phyloP scores from a whole-genome alignment of 2,888 invertebrate species.

The Teleogryllus oceanicus region DNA sequence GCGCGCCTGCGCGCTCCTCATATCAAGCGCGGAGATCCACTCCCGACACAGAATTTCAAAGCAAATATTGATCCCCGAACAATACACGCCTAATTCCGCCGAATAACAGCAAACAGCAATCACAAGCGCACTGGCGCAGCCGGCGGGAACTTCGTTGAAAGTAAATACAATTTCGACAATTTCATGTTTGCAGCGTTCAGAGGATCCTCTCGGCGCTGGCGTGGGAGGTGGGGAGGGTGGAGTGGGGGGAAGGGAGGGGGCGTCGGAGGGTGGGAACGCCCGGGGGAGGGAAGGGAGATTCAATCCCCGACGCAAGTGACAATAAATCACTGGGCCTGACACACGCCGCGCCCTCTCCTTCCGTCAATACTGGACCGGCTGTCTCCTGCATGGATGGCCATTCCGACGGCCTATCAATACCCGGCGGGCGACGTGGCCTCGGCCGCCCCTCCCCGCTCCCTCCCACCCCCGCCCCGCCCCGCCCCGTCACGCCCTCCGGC shows the following conservation, averaged over 20 bases:
- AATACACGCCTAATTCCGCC: slow-evolving; percentile 7
- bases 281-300: slow-evolving; percentile 6
- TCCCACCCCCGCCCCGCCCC: background rate
- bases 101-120: slow-evolving; percentile 18
- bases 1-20: background rate
- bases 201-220: background rate
- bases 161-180: slow-evolving; percentile 10
- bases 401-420: slow-evolving; percentile 12
- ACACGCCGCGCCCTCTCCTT: slow-evolving; percentile 18
- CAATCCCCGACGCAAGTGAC: slow-evolving; percentile 6
- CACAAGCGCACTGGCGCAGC: background rate
- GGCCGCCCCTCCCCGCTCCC: background rate
- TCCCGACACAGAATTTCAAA: slow-evolving; percentile 18
- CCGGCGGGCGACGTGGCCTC: background rate
- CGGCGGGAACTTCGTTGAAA: slow-evolving; percentile 18
- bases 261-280: background rate
- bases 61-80: slow-evolving; percentile 2
- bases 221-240: background rate
- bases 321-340: slow-evolving; percentile 1
- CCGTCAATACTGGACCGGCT: slow-evolving; percentile 18
- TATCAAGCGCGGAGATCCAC: background rate
- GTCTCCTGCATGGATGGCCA: slow-evolving; percentile 18
- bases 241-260: background rate
- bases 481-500: background rate
- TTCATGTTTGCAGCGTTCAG: slow-evolving; percentile 7